phyloP scores from a whole-genome alignment of 37 sponge, comb jelly and placozoan genomes.

The Spongilla lacustris region DNA sequence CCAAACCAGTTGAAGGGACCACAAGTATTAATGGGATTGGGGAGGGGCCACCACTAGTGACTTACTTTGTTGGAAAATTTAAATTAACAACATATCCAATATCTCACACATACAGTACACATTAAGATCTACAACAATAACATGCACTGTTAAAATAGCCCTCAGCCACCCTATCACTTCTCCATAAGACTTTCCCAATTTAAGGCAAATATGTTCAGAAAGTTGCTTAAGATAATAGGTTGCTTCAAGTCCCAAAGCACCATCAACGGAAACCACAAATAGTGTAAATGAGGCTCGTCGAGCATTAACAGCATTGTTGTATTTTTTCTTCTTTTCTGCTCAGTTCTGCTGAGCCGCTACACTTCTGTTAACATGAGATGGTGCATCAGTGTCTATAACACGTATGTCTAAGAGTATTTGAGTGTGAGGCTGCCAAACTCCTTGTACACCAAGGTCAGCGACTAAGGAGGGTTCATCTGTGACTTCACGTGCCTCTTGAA shows the following conservation, averaged over 20 bases:
- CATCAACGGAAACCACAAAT: slow-evolving; percentile 48
- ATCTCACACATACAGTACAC: too few relatives aligned
- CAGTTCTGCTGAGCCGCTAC: slow-evolving; percentile 28
- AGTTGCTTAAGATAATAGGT: background rate
- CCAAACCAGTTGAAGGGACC: too few relatives aligned
- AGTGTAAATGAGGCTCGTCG: slow-evolving; percentile 36
- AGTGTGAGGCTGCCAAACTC: slow-evolving; percentile 51
- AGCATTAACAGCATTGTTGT: slow-evolving; percentile 13
- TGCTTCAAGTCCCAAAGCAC: slow-evolving; percentile 41
- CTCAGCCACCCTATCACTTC: slow-evolving; percentile 12
- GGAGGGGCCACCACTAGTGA: too few relatives aligned
- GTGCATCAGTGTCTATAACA: slow-evolving; percentile 55
- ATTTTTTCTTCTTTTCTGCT: slow-evolving; percentile 5
- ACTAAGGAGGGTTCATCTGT: slow-evolving; percentile 17
- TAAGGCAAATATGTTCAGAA: slow-evolving; percentile 9
- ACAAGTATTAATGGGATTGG: too few relatives aligned
- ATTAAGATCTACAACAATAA: too few relatives aligned
- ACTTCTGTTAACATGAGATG: background rate
- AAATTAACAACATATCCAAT: too few relatives aligned
- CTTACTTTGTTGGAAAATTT: too few relatives aligned
- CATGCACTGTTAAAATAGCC: too few relatives aligned
- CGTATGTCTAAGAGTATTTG: slow-evolving; percentile 51
- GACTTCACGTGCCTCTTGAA: slow-evolving; percentile 25
- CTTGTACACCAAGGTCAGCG: slow-evolving; percentile 50
- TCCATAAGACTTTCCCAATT: slow-evolving; percentile 34